Conservation (phyloP, 2,113 vertebrate genomes). For the Elephas maximus region DNA sequence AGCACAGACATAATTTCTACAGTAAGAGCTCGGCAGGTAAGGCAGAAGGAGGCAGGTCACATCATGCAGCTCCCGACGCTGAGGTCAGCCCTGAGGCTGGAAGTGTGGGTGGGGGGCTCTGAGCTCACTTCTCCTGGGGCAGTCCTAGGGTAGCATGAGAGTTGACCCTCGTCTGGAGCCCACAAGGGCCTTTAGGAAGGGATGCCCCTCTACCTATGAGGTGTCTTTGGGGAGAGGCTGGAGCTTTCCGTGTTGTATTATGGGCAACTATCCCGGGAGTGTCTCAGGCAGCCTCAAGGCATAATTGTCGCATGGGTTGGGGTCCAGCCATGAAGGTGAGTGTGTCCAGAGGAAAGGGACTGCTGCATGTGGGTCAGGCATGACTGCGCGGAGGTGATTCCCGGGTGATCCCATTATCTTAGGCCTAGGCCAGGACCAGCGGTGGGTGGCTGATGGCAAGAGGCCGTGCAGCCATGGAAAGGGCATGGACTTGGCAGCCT, state of each 20-base stretch:
- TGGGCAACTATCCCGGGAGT: background rate
- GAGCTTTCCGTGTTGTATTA: rapidly evolving
- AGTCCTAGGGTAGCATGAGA: background rate
- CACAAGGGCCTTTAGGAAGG: background rate
- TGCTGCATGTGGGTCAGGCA: background rate
- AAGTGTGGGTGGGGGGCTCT: no score
- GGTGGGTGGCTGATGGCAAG: background rate
- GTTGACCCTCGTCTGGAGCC: background rate
- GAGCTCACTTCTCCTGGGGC: background rate
- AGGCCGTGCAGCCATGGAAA: background rate
- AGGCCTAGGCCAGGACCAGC: background rate
- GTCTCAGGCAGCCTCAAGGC: background rate
- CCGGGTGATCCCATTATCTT: background rate
- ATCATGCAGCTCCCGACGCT: background rate
- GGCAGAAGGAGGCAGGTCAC: rapidly evolving
- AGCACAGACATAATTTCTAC: background rate
- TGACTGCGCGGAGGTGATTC: background rate
- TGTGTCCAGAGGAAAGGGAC: background rate
- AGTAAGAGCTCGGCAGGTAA: background rate
- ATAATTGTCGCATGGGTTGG: background rate
- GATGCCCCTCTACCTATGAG: background rate
- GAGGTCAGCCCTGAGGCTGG: background rate
- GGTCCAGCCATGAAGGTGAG: background rate
- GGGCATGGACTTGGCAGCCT: background rate
- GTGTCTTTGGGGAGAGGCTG: background rate